A percentile compares a stretch with the other conserved stretches of the same genome.
Conservation (phyloP, 2,888 invertebrate genomes). For the Lucinisca nassula region DNA sequence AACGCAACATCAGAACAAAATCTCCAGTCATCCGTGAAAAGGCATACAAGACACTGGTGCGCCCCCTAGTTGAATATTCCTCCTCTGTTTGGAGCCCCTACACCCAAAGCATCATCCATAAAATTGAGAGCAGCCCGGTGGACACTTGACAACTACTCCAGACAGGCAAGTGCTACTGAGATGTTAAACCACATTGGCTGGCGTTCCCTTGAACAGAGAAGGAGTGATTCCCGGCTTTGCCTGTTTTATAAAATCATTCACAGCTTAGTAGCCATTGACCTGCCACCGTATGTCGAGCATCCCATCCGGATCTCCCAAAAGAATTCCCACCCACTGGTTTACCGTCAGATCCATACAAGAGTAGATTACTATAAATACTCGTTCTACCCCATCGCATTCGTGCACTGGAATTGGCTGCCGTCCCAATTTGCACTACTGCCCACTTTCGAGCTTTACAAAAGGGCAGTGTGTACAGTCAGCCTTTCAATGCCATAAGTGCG, state of each 20-base stretch:
- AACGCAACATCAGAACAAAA: no score
- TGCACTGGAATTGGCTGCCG: constrained; percentile 19
- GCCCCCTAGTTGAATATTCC: no score
- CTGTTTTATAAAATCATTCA: background rate
- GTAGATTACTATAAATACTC: constrained; percentile 14
- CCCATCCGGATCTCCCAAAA: background rate
- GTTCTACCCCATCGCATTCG: constrained; percentile 9
- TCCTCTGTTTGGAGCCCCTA: no score
- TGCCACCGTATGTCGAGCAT: constrained; percentile 12
- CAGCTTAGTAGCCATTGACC: background rate
- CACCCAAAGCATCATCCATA: no score
- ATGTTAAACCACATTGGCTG: no score
- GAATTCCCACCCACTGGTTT: background rate
- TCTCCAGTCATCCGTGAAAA: no score
- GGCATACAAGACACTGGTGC: no score
- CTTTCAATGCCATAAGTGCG: background rate
- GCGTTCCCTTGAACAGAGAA: no score
- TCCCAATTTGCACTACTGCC: background rate
- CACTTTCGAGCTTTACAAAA: background rate
- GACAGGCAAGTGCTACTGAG: no score
- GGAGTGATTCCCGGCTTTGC: no score
- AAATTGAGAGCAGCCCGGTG: no score
- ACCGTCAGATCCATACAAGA: background rate
- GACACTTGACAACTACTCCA: no score
- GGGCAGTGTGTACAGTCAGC: background rate